Evolutionary conservation across 2,888 invertebrate genomes (phyloP), one percentile per base, ranked within the genome.

Genomic region (Scrobipalpa atriplicella): DNA sequence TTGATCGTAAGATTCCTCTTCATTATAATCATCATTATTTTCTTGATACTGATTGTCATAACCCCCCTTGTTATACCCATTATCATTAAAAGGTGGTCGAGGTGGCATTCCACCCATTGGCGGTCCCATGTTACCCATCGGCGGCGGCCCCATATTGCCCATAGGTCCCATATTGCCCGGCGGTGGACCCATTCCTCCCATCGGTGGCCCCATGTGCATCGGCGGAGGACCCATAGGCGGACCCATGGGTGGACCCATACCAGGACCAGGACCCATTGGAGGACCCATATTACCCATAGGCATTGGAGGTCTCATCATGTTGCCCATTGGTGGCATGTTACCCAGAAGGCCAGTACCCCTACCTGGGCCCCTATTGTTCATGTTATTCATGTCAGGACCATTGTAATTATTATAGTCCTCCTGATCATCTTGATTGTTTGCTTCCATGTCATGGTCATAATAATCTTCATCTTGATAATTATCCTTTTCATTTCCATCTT

Each of bases 371-470:
- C 47, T 36, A 6, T 75, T 78, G 10, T 74, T 73, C 75, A 78
- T 76, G 68, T 62, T 47, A 52, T 80, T 83, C 66, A 80, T 79
- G 43, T 89, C 86, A 71, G 86, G 78, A 21, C 83, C 84, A 84
- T 90, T 87, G 74, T 81, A 90, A 69, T 78, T 75, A 75, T 82
- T 80, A 69, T 87, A 85, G 71, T 86, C 83, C 54, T 89, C 87
- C 69, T 89, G 85, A 86, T 87, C 87, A 75, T 81, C 87, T 74
- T 83, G 84, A 41, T 90, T 88, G 77, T 79, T 80, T 62, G 83
- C 82, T 72, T 91, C 89, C 80, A 91, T 89, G 54, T 92, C 87
- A 80, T 85, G 79, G 66, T 89, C 81, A 78, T 88, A 91, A 75
- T 85, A 87, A 56, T 90, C 85, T 69, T 87, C 82, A 67, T 89